phyloP scores from a whole-genome alignment of 2,888 invertebrate genomes.

The Tetragnatha montana region DNA sequence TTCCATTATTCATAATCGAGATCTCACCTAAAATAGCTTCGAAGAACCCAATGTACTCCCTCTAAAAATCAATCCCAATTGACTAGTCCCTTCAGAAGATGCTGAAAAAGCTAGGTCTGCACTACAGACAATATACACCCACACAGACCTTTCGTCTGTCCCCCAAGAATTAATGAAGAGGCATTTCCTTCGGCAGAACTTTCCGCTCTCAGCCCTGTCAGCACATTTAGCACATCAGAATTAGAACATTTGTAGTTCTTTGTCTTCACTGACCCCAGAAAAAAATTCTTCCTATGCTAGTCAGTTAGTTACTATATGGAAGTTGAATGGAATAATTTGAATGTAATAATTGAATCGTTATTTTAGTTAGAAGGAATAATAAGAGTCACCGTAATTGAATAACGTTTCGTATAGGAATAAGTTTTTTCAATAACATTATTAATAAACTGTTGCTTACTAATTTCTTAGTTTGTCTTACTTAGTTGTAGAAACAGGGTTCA shows the following conservation, averaged over 20 bases:
- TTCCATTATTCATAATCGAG: slow-evolving; percentile 3
- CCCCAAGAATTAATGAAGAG: neutral
- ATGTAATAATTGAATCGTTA: too few species aligned
- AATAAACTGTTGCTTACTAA: too few species aligned
- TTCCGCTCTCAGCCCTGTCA: neutral
- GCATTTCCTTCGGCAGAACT: slow-evolving; percentile 12
- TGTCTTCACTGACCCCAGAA: neutral
- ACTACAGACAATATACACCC: too few species aligned
- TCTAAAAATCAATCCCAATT: neutral
- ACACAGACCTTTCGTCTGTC: neutral
- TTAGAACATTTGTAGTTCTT: neutral
- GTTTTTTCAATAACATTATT: too few species aligned
- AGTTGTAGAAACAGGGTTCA: too few species aligned
- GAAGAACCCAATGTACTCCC: too few species aligned
- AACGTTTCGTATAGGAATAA: too few species aligned
- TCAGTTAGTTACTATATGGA: too few species aligned
- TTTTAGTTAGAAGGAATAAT: too few species aligned
- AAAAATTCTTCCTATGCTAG: neutral
- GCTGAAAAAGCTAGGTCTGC: neutral
- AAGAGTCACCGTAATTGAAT: too few species aligned
- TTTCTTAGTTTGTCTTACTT: too few species aligned
- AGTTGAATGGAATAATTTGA: too few species aligned
- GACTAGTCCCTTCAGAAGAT: neutral
- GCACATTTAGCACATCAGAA: slow-evolving; percentile 12
- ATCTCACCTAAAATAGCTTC: neutral